Evolutionary conservation across 92 coral and sea anemone genomes (phyloP).

Genomic region (Epizoanthus scotinus): DNA sequence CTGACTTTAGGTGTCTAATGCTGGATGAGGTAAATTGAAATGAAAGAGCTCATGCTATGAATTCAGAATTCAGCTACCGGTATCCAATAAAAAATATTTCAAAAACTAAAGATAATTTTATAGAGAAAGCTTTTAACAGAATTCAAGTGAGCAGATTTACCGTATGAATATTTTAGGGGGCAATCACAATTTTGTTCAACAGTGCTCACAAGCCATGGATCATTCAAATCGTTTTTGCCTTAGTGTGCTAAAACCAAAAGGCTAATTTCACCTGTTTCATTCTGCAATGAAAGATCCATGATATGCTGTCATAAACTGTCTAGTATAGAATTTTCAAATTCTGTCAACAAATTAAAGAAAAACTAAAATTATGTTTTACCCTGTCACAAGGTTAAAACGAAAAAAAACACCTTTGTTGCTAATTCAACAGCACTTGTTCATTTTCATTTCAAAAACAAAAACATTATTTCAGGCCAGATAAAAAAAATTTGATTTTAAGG

Average conservation of each 20-base stretch:
- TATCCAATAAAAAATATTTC: background rate
- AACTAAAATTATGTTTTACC: background rate
- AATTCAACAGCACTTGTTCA: background rate
- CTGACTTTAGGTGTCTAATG: too few relatives aligned
- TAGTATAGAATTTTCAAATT: background rate
- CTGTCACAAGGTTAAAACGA: background rate
- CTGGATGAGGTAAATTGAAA: background rate
- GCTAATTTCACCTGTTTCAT: background rate
- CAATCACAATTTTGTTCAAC: background rate
- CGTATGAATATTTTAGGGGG: too few relatives aligned
- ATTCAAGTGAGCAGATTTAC: too few relatives aligned
- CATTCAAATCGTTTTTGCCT: too few relatives aligned
- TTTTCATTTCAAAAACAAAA: background rate
- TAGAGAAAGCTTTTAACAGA: too few relatives aligned
- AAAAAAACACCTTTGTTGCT: background rate
- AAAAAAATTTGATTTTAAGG: background rate
- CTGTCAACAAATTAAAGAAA: background rate
- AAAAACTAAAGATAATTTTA: too few relatives aligned
- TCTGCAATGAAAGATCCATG: background rate
- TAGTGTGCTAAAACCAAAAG: too few relatives aligned
- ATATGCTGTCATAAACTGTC: background rate
- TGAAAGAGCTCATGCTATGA: too few relatives aligned
- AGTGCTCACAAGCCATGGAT: background rate
- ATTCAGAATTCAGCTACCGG: background rate
- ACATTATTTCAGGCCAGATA: slow-evolving; percentile 2